A percentile compares a stretch with the other conserved stretches of the same genome.
phyloP scores from a whole-genome alignment of 2,797 vertebrate genomes.

The Mormyrops boulengeri region DNA sequence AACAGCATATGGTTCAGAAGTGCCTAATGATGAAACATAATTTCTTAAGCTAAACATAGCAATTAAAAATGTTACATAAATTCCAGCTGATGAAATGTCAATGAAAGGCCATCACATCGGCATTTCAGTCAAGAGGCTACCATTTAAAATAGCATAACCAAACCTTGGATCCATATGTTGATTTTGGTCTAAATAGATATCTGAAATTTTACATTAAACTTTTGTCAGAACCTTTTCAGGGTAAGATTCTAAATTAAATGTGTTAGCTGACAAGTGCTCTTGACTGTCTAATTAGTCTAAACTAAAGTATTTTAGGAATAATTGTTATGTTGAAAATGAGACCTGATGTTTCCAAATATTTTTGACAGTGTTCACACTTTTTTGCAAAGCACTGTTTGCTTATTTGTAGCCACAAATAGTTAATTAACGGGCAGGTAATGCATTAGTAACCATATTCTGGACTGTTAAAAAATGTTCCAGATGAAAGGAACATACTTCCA shows the following conservation, averaged over 20 bases:
- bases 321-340: background rate
- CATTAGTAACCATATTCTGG: background rate
- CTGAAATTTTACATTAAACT: background rate
- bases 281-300: slow-evolving; percentile 23
- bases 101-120: background rate
- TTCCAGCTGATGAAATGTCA: background rate
- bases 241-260: background rate
- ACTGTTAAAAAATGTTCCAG: background rate
- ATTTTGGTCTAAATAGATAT: slow-evolving; percentile 34
- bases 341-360: background rate
- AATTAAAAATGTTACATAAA: background rate
- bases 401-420: background rate
- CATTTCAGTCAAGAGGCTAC: background rate
- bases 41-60: background rate
- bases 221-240: background rate
- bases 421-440: background rate
- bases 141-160: slow-evolving; percentile 34
- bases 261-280: slow-evolving; percentile 43
- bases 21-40: background rate
- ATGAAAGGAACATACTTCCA: background rate
- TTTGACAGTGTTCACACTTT: background rate
- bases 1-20: background rate
- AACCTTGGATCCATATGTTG: slow-evolving; percentile 43
- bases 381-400: background rate
- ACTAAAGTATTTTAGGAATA: background rate